Conservation (phyloP, 2,797 vertebrate genomes). For the Tiaroga cobitis region DNA sequence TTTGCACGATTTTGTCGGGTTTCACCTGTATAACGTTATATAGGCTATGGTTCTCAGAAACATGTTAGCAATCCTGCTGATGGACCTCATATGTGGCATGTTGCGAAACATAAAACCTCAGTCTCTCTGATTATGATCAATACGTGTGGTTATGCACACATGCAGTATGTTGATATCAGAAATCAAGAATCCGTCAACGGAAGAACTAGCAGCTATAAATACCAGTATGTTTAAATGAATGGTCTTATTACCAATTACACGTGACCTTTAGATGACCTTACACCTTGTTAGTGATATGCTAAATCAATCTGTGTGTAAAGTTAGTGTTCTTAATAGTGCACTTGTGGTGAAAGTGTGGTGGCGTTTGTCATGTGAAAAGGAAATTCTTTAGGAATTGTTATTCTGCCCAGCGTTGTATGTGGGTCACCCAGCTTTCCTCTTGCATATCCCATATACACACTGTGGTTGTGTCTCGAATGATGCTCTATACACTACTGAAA, state of each 20-base stretch:
- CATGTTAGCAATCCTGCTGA: background rate
- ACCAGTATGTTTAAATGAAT: background rate
- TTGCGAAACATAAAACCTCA: constrained; percentile 23
- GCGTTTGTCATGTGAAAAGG: background rate
- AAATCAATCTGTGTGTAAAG: background rate
- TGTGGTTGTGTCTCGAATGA: background rate
- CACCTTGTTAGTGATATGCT: background rate
- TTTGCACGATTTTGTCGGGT: no score
- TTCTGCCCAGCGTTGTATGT: background rate
- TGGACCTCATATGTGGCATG: background rate
- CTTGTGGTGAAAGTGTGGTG: background rate
- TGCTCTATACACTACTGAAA: background rate
- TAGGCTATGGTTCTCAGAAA: no score
- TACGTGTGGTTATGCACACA: background rate
- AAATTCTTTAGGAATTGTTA: no score
- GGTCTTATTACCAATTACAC: background rate
- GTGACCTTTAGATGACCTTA: background rate
- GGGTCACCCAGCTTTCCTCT: background rate
- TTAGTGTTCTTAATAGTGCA: background rate
- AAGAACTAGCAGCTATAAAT: background rate
- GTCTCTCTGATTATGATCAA: background rate
- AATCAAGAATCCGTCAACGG: background rate
- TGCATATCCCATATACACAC: background rate
- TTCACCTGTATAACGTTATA: no score
- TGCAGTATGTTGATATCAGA: background rate